Evolutionary conservation across 2,888 invertebrate genomes (phyloP).

Genomic region (Calameuta pallipes): DNA sequence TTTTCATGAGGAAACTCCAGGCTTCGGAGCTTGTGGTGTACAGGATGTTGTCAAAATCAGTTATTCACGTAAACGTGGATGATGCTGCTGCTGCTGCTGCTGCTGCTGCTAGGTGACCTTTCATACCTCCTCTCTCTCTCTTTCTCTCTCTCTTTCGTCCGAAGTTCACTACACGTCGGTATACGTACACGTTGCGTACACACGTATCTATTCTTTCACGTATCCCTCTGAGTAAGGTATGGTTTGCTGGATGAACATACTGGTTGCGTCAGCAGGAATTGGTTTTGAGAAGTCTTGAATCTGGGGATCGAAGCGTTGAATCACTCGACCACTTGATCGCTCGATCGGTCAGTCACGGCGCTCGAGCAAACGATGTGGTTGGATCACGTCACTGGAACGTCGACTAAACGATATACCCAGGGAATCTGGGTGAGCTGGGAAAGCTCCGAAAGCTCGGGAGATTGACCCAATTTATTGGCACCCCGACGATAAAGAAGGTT

Average conservation of each 20-base stretch:
- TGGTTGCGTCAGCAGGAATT: not conserved
- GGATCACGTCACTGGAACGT: slow-evolving; percentile 24
- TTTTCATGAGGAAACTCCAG: slow-evolving; percentile 1
- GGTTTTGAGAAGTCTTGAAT: not conserved
- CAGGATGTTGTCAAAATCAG: not conserved
- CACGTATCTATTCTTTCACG: not conserved
- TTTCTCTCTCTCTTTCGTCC: not conserved
- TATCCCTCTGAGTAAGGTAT: not conserved
- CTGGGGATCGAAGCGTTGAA: not conserved
- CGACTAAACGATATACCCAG: not conserved
- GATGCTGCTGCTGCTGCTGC: not conserved
- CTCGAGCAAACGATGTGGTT: slow-evolving; percentile 33
- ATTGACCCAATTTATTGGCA: not conserved
- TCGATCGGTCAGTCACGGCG: slow-evolving; percentile 23
- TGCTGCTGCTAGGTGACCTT: not conserved
- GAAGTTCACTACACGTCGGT: not conserved
- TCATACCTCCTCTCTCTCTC: not conserved
- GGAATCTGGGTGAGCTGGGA: not conserved
- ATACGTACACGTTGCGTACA: not conserved
- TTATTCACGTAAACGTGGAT: not conserved
- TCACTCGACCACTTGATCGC: slow-evolving; percentile 2
- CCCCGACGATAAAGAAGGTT: not conserved
- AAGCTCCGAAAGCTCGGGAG: not conserved
- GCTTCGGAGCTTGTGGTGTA: not conserved
- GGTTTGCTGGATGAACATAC: not conserved